Conservation (phyloP, 2,888 invertebrate species). For the Embidobia sp. region DNA sequence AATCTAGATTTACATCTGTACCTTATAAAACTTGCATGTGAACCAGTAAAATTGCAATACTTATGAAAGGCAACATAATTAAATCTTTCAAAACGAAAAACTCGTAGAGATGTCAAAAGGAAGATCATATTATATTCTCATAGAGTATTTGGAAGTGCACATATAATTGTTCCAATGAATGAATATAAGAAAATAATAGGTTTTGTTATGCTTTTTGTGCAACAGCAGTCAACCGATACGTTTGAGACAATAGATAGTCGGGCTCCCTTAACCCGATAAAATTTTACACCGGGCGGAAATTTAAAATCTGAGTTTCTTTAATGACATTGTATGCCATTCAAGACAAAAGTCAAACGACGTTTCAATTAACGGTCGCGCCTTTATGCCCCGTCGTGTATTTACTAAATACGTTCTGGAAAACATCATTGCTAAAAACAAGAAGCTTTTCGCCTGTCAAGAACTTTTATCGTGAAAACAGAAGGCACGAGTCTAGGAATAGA, state of each 20-base stretch:
- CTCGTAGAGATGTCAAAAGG: no score
- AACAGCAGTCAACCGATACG: conserved; percentile 37
- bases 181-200: no score
- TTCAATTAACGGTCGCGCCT: conserved; percentile 56
- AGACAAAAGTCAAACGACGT: conserved; percentile 53
- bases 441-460: conserved; percentile 56
- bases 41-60: no score
- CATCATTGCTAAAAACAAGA: conserved; percentile 49
- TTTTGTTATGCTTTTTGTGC: no score
- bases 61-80: no score
- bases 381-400: conserved; percentile 46
- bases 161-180: no score
- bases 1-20: no score
- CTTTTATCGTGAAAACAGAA: conserved; percentile 49
- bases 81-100: no score
- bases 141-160: no score
- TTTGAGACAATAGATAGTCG: conserved; percentile 15
- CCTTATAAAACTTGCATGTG: no score
- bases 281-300: conserved; percentile 25
- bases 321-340: conserved; percentile 30
- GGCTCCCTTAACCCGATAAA: conserved; percentile 10
- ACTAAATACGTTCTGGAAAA: conserved; percentile 53
- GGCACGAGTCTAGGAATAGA: conserved; percentile 3
- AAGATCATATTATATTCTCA: no score
- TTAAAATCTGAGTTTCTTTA: conserved; percentile 42